Evolutionary conservation across 2,888 invertebrate genomes (phyloP), one percentile per base, ranked within the genome.

Genomic region (Dione juno): DNA sequence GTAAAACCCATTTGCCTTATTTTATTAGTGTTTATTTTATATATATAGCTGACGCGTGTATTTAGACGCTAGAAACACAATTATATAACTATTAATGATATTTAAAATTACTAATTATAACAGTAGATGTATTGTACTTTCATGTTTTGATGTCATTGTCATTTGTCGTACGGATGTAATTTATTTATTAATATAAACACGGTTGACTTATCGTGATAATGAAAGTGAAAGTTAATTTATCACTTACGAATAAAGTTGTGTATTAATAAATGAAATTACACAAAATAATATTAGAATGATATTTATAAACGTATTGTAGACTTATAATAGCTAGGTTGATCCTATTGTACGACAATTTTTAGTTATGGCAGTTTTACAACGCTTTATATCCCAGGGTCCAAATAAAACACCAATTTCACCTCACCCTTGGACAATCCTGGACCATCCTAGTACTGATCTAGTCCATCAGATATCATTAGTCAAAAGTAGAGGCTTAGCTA

Each of bases 1-100:
- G 89, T 82, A 78, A 85, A 74, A 86, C 84, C 89, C 84, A 76
- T 89, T 87, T 88, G 92, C 92, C 92, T 93, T 93, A 93, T 92
- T 92, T 92, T 90, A 86, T 88, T 90, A 91, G 90, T 80, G 72
- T 81, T 84, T 72, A 77, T 88, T 89, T 87, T 73, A 66, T 75
- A 74, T 89, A 87, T 73, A 66, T 75, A 74, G 71, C 70, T 79
- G 82, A 59, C 78, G 82, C 77, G 79, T 78, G 77, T 78, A 74
- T 74, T 79, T 87, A 87, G 86, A 79, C 79, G 84, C 83, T 88
- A 89, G 86, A 79, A 77, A 79, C 74, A 77, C 79, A 79, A 80
- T 79, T 80, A 81, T 81, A 82, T 78, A 80, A 82, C 72, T 77
- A 75, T 75, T 54, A 66, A 67, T 61, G 40, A 54, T 70, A 77